phyloP scores from a whole-genome alignment of 2,113 vertebrate genomes.

The Lepus americanus region DNA sequence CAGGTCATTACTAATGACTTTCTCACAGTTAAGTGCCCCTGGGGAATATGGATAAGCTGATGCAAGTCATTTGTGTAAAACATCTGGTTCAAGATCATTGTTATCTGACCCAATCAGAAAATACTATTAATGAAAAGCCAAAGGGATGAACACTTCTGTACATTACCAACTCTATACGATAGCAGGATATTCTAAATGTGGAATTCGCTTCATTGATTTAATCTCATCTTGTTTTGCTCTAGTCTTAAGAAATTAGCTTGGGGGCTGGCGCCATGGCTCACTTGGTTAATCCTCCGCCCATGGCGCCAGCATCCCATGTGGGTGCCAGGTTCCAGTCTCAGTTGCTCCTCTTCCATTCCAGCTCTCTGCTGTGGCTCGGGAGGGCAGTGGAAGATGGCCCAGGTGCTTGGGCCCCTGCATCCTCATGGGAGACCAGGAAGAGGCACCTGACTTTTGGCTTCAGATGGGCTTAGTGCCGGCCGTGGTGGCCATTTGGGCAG shows the following conservation, averaged over 20 bases:
- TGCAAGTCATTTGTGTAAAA: slow-evolving; percentile 65
- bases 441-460: too few relatives aligned
- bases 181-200: not conserved
- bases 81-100: slow-evolving; percentile 71
- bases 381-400: too few relatives aligned
- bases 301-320: too few relatives aligned
- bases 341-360: too few relatives aligned
- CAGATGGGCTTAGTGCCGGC: too few relatives aligned
- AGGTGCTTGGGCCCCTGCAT: too few relatives aligned
- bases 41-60: slow-evolving; percentile 51
- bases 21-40: not conserved
- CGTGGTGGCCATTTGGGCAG: too few relatives aligned
- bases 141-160: slow-evolving; percentile 7
- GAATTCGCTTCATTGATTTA: not conserved
- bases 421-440: too few relatives aligned
- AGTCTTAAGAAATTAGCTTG: slow-evolving; percentile 16
- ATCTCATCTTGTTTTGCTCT: not conserved
- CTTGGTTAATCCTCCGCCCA: too few relatives aligned
- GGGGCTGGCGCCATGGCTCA: too few relatives aligned
- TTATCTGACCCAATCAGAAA: slow-evolving; percentile 26
- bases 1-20: slow-evolving; percentile 65
- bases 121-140: slow-evolving; percentile 69
- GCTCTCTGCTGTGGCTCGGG: too few relatives aligned
- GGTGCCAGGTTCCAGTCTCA: too few relatives aligned
- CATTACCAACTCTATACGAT: not conserved